Percentiles rank a stretch among this genome's conserved stretches.
Conservation (phyloP, 2,888 invertebrate genomes). For the Sisyra nigra region DNA sequence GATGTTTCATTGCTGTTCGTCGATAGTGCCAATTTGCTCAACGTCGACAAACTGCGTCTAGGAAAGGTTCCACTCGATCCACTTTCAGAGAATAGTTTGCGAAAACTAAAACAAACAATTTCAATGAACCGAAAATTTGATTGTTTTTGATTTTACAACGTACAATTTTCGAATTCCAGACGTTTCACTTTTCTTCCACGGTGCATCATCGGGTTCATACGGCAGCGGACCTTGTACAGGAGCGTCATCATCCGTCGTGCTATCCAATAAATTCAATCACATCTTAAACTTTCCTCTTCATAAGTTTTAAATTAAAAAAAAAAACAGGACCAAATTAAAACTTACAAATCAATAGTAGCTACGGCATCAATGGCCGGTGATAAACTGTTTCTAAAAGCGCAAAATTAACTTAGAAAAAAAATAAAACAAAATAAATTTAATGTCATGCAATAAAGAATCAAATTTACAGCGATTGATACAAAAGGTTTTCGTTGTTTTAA, state of each 20-base stretch:
- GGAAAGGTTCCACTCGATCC: constrained; percentile 55
- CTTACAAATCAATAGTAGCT: no score
- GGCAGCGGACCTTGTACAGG: constrained; percentile 96
- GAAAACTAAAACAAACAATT: constrained; percentile 44
- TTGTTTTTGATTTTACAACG: constrained; percentile 25
- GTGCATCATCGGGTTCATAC: constrained; percentile 92
- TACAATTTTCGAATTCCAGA: constrained; percentile 85
- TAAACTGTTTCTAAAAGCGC: neutral
- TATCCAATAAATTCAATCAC: constrained; percentile 14
- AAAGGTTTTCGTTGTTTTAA: neutral
- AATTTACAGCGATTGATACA: neutral
- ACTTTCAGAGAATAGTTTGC: constrained; percentile 75
- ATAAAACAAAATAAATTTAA: neutral
- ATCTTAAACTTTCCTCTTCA: neutral
- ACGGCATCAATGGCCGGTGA: no score
- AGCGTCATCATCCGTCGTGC: constrained; percentile 55
- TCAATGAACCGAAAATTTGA: constrained; percentile 7
- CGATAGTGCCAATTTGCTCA: constrained; percentile 55
- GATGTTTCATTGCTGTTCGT: constrained; percentile 19
- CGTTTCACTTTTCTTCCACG: constrained; percentile 67
- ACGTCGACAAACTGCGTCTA: constrained; percentile 62
- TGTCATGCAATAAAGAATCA: neutral
- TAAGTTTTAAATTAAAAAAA: neutral
- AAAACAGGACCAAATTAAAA: neutral
- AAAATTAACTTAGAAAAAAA: neutral